A percentile compares a stretch with the other conserved stretches of the same genome.
Conservation (phyloP, 1,140 invertebrate species). For the Cardiocondyla obscurior region DNA sequence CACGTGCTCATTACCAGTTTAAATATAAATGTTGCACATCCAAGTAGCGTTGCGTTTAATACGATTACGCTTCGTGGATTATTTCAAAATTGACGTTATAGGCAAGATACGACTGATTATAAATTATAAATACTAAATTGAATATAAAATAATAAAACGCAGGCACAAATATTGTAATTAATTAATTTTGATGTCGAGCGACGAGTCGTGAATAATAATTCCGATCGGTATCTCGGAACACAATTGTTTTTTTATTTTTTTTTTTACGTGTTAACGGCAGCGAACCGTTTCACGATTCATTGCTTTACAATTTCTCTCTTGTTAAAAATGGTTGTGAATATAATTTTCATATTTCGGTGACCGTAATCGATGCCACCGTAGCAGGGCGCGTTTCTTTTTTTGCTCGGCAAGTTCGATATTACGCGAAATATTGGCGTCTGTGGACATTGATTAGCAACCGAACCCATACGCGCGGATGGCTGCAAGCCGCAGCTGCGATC, state of each 20-base stretch:
- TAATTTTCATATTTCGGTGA: not conserved
- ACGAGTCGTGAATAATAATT: not conserved
- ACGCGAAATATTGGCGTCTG: constrained; percentile 63
- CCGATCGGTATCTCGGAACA: not conserved
- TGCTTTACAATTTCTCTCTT: not conserved
- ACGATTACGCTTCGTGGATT: constrained; percentile 30
- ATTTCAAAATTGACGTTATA: constrained; percentile 40
- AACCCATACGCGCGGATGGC: constrained; percentile 38
- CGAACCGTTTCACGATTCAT: not conserved
- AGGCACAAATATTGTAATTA: not conserved
- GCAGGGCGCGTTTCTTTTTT: constrained; percentile 41
- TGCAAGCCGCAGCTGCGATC: constrained; percentile 57
- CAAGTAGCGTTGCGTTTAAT: constrained; percentile 23
- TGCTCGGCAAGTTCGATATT: constrained; percentile 58
- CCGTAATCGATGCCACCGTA: not conserved
- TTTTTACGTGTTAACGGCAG: not conserved
- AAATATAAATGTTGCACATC: constrained; percentile 25
- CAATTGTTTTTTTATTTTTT: too few species aligned
- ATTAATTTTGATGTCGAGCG: not conserved
- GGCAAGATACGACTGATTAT: constrained; percentile 27
- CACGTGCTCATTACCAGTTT: constrained; percentile 20
- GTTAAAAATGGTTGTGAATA: not conserved
- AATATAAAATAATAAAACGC: constrained; percentile 42
- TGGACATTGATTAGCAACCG: constrained; percentile 60
- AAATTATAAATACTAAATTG: constrained; percentile 10